Evolutionary conservation across 2,888 invertebrate species (phyloP), one percentile per base, ranked within the genome.

Genomic region (Hyposoter dolosus): DNA sequence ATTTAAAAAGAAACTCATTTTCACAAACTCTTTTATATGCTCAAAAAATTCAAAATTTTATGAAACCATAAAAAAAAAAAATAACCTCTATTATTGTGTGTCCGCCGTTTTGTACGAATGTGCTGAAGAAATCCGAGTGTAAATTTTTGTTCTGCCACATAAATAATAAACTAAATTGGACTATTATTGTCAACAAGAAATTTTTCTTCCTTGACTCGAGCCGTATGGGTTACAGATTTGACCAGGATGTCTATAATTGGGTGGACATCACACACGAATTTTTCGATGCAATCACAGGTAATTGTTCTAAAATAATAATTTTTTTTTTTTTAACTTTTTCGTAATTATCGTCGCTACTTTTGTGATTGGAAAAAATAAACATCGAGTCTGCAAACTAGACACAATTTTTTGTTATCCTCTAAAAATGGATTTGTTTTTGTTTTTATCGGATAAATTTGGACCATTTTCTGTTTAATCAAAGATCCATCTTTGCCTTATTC

Each of bases 261-360:
- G 95, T 96, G 71, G 96, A 97, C 89, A 95, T 97, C 74, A 97
- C 97, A 32, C 90, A 95, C 71, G 96, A 96, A 82, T 97, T 97
- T 92, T 95, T 96, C 88, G 94, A 95, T 74, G 95, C 96, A 1
- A 96, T 96, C 80, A 95, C 95, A 94, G 95, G 96, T 96, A 92
- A 90, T 90, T 23, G 1, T 17, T 23, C 12, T 40, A 15, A 43
- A 72, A 19, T 12, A n/a, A n/a, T 40, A n/a, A n/a, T 28, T 53
- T 10, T 35, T 74, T 35, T 43, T 28, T 28, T 28, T 28, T 28
- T 28, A 47, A 40, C 23, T n/a, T 74, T 23, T 19, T 56, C 40
- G 1, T 1, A 43, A 53, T n/a, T 53, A 47, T 28, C 7, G 12
- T 19, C 50, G 50, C 7, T 5, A n/a, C 7, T 53, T 53, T 19